Evolutionary conservation across 2,113 vertebrate genomes (phyloP), one percentile per base, ranked within the genome.

Genomic region (Monarcha castaneiventris): DNA sequence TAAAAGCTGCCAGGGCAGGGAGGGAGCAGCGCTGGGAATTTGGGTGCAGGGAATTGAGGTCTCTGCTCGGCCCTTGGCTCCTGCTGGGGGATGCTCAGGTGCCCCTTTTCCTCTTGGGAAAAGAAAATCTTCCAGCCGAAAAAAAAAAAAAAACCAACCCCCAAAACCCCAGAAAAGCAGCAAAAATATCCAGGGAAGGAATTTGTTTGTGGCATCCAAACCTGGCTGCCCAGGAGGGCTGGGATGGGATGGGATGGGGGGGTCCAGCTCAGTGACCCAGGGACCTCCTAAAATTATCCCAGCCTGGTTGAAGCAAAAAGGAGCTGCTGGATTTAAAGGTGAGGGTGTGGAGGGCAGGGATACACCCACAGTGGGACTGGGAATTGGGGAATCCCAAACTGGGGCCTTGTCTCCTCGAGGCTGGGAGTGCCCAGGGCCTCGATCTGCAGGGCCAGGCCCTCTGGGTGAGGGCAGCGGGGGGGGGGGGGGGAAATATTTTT

Each of bases 301-400:
- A 3, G 17, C 4, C 37, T 54, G 71, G 32, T 5, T 33, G 39
- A 18, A 55, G 33, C 3, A 35, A 54, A 44, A 51, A 37, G 37
- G 41, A 49, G 6, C 37, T 9, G 10, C 43, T 48, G 58, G 59
- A 13, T 46, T 54, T 37, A 4, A 59, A 22, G 78, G 3, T 15
- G 84, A 26, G 72, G 29, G 18, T 27, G 35, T 26, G 39, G 58
- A 52, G 37, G 61, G 59, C 55, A 41, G 49, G 63, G 81, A 16
- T 5, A 0, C 7, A 11, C 5, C 39, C 29, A 0, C 0, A 1
- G 8, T 7, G 22, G 21, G 16, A 16, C 15, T 56, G 81, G 93
- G 81, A 74, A 7, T 0, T 1, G 3, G 21, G 14, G 18, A 52
- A 11, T 29, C 67, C 4, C 4, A 54, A 51, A 66, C 21, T 23